Evolutionary conservation across 2,113 vertebrate genomes (phyloP), one percentile per base, ranked within the genome.

Genomic region (Lophotis ruficrista): DNA sequence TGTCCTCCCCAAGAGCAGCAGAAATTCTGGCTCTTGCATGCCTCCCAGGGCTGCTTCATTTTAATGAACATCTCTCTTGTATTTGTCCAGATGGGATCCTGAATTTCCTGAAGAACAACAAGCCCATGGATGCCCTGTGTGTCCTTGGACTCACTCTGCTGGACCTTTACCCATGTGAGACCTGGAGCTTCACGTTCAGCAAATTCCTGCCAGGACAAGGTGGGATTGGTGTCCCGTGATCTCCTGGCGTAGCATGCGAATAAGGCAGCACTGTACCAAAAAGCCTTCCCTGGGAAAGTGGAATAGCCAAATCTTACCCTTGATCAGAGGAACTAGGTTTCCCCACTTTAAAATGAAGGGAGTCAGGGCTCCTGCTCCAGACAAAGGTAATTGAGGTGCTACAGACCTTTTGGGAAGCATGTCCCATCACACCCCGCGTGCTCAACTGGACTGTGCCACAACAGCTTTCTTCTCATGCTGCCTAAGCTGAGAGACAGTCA

Each of bases 121-220:
- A 98, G 82, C 98, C 98, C 2, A 97, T 94, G 37, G 98, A 98
- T 9, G 98, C 98, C 1, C 82, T 98, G 35, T 98, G 98, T 6
- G 97, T 98, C 66, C 96, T 98, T 56, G 98, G 98, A 61, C 98
- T 98, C 77, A 98, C 98, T 5, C 84, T 98, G 64, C 86, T 95
- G 0, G 98, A 98, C 72, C 98, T 98, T 76, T 98, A 98, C 69
- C 98, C 98, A 0, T 93, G 96, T 11, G 98, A 98, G 79, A 96
- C 97, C 35, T 98, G 98, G 98, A 96, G 95, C 89, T 98, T 98
- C 96, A 98, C 98, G 0, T 98, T 98, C 19, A 95, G 98, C 95
- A 97, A 98, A 73, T 98, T 97, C 78, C 95, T 98, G 30, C 98
- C 98, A 3, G 98, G 96, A 77, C 98, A 98, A 23, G 98, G 98